Conservation (phyloP, 2,888 invertebrate species). For the Archaeoteleia sp. region DNA sequence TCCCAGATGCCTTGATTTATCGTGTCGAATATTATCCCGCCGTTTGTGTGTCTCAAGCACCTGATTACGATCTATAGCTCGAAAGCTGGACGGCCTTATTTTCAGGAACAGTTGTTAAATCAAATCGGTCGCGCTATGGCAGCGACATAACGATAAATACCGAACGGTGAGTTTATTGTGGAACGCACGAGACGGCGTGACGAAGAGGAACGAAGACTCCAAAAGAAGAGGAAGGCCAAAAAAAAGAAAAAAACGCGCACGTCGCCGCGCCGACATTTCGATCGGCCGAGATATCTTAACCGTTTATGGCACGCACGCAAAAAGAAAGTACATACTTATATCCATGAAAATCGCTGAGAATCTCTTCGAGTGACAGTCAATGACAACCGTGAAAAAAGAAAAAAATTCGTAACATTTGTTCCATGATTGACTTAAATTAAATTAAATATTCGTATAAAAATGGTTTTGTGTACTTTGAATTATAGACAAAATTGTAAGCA, state of each 20-base stretch:
- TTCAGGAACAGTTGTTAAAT: slow-evolving; percentile 50
- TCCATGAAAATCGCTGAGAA: slow-evolving; percentile 35
- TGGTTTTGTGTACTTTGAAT: no score
- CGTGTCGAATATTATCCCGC: slow-evolving; percentile 48
- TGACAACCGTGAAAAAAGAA: slow-evolving; percentile 7
- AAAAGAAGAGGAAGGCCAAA: slow-evolving; percentile 7
- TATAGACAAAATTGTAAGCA: no score
- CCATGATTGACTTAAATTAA: slow-evolving; percentile 28
- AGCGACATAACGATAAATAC: slow-evolving; percentile 35
- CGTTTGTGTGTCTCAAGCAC: slow-evolving; percentile 46
- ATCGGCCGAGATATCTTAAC: slow-evolving; percentile 46
- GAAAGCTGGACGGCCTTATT: slow-evolving; percentile 28
- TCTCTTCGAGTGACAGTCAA: slow-evolving; percentile 41
- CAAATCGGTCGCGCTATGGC: slow-evolving; percentile 45
- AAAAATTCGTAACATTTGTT: slow-evolving; percentile 34
- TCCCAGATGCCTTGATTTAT: slow-evolving; percentile 43
- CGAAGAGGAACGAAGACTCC: slow-evolving; percentile 30
- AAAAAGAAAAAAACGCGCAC: slow-evolving; percentile 9
- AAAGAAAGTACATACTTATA: slow-evolving; percentile 44
- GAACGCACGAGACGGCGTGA: slow-evolving; percentile 42
- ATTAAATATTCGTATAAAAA: neutral
- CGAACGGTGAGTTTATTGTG: slow-evolving; percentile 38
- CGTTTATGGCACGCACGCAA: slow-evolving; percentile 51
- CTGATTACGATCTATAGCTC: slow-evolving; percentile 52
- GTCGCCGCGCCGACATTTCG: slow-evolving; percentile 42